Evolutionary conservation across 2,113 vertebrate species (phyloP).

Genomic region (Glareola pratincola): DNA sequence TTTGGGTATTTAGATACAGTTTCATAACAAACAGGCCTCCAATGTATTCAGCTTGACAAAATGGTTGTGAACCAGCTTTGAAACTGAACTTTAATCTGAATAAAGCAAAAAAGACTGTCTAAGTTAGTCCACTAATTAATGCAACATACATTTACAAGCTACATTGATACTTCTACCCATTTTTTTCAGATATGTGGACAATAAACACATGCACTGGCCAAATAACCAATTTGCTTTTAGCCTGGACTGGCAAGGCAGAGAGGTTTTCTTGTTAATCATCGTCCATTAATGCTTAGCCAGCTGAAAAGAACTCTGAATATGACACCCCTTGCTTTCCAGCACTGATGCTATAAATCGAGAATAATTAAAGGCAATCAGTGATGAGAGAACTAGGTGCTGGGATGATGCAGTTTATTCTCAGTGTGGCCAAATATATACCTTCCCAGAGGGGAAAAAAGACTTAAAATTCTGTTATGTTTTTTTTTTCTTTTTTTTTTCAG

Average conservation of each 20-base stretch:
- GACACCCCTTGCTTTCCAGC: neutral
- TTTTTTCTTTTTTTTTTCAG: neutral
- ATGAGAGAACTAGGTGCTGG: neutral
- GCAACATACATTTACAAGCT: neutral
- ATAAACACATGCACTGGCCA: neutral
- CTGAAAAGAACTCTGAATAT: conserved; percentile 8
- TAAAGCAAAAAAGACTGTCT: neutral
- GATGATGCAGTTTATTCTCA: neutral
- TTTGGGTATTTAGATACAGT: neutral
- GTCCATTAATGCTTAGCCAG: conserved; percentile 39
- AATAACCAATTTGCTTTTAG: conserved; percentile 41
- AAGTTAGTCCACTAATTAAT: neutral
- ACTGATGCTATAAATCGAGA: conserved; percentile 4
- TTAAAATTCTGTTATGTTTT: neutral
- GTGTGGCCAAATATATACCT: neutral
- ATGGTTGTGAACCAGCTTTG: neutral
- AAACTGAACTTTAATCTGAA: neutral
- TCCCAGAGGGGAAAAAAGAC: neutral
- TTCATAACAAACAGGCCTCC: neutral
- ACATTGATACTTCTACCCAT: neutral
- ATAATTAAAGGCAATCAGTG: conserved; percentile 26
- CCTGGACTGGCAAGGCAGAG: neutral
- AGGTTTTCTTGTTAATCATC: conserved; percentile 37
- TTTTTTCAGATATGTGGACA: neutral
- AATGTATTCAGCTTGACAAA: neutral